Conservation (phyloP, 53 echinoderm and acorn worm genomes). For the Astropecten irregularis region DNA sequence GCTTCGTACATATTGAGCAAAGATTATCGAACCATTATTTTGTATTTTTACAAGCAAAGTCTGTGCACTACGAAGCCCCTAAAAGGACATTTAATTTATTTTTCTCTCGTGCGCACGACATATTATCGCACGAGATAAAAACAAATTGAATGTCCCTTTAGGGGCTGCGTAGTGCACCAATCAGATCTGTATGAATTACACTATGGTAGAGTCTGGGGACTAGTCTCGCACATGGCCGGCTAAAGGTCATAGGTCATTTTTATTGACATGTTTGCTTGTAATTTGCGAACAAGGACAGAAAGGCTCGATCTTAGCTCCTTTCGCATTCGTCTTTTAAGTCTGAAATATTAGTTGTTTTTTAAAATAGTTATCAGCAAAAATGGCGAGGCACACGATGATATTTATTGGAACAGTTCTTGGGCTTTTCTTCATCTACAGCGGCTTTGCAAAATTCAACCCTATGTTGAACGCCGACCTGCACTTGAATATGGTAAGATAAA, state of each 20-base stretch:
- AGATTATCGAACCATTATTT: too few species aligned
- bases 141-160: too few species aligned
- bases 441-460: constrained; percentile 73
- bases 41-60: too few species aligned
- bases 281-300: neutral
- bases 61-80: too few species aligned
- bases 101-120: too few species aligned
- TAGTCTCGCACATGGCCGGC: neutral
- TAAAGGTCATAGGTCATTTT: neutral
- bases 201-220: neutral
- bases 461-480: constrained; percentile 66
- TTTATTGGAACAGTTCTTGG: constrained; percentile 57
- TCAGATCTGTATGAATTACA: too few species aligned
- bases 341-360: neutral
- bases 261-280: too few species aligned
- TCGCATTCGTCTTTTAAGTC: neutral
- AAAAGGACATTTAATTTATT: too few species aligned
- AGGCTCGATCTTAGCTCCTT: neutral
- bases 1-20: too few species aligned
- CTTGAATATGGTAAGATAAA: constrained; percentile 72
- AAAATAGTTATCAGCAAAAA: neutral
- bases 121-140: too few species aligned
- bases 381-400: constrained; percentile 56
- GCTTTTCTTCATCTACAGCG: constrained; percentile 68
- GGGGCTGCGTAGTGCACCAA: too few species aligned